Evolutionary conservation across 2,113 vertebrate genomes (phyloP), one percentile per base, ranked within the genome.

Genomic region (Collichthys lucidus): DNA sequence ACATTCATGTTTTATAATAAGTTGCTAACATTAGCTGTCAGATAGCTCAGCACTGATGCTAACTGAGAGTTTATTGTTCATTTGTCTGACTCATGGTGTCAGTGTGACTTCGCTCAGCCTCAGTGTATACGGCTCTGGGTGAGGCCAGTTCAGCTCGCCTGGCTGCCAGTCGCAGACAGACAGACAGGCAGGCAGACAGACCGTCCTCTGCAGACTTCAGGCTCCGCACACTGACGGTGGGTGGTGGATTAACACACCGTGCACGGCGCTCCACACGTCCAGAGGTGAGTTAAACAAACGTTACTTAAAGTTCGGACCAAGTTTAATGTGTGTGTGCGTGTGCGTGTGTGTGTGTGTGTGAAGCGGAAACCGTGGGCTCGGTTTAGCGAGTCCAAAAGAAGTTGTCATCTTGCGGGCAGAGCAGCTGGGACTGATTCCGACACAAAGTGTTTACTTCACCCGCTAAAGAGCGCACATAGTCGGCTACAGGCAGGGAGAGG

Each of bases 361-460:
- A 59, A 74, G 85, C 76, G 86, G 86, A 90, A 88, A 85, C 81
- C 53, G 75, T 76, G 57, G 80, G 65, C 55, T 81, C 7, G 35
- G 17, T 31, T 68, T 15, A 47, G 8, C 35, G 29, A 78, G 49
- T 61, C 47, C 2, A 11, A 47, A 42, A 81, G 24, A 84, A 89
- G 83, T 87, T 90, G 85, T 70, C 80, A 82, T 77, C 59, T 31
- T 69, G 22, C n/a, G n/a, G n/a, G n/a, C n/a, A n/a, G n/a, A n/a
- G n/a, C 56, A 77, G 82, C 79, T 61, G 70, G 50, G 68, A n/a
- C 19, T 53, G 63, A 78, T 74, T 86, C 68, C 42, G 44, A 70
- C 72, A 53, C 31, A 2, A 42, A 44, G 31, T 77, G 69, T 70
- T 64, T 47, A n/a, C 47, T 70, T 53, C 19, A 3, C 10, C 59